Percentiles rank a stretch among this genome's conserved stretches.
Evolutionary conservation across 1,140 invertebrate species (phyloP).

Genomic region (Uloborus diversus): DNA sequence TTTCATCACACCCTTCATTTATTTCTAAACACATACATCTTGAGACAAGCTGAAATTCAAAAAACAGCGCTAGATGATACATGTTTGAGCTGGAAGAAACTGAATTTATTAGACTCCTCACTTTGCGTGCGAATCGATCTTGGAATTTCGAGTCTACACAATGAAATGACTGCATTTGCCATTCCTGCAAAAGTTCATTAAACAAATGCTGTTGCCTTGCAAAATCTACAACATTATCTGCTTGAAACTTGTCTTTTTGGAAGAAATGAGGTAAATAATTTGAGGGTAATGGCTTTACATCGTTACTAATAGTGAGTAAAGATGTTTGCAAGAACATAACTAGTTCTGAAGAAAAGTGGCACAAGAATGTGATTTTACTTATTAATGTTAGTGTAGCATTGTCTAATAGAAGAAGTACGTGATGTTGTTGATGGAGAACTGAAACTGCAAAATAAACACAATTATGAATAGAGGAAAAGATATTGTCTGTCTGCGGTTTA

Average conservation of each 20-base stretch:
- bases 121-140: slow-evolving; percentile 68
- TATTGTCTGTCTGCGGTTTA: not conserved
- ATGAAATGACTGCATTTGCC: slow-evolving; percentile 65
- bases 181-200: slow-evolving; percentile 74
- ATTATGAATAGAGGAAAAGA: slow-evolving; percentile 67
- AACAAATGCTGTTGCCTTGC: slow-evolving; percentile 84
- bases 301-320: slow-evolving; percentile 59
- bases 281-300: slow-evolving; percentile 7
- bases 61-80: slow-evolving; percentile 79
- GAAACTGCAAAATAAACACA: slow-evolving; percentile 72
- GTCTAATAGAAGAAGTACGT: slow-evolving; percentile 69
- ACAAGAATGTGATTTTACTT: slow-evolving; percentile 69
- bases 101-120: slow-evolving; percentile 72
- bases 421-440: slow-evolving; percentile 66
- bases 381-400: slow-evolving; percentile 69
- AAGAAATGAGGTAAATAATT: slow-evolving; percentile 72
- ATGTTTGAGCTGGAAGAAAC: slow-evolving; percentile 75
- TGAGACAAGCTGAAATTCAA: slow-evolving; percentile 78
- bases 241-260: slow-evolving; percentile 81
- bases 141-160: slow-evolving; percentile 71
- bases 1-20: slow-evolving; percentile 58
- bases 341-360: slow-evolving; percentile 67
- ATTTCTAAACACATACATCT: slow-evolving; percentile 66
- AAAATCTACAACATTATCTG: slow-evolving; percentile 76
- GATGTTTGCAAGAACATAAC: slow-evolving; percentile 62